Percentiles rank a stretch among this genome's conserved stretches.
Evolutionary conservation across 2,113 vertebrate species (phyloP).

Genomic region (Silurus glanis): DNA sequence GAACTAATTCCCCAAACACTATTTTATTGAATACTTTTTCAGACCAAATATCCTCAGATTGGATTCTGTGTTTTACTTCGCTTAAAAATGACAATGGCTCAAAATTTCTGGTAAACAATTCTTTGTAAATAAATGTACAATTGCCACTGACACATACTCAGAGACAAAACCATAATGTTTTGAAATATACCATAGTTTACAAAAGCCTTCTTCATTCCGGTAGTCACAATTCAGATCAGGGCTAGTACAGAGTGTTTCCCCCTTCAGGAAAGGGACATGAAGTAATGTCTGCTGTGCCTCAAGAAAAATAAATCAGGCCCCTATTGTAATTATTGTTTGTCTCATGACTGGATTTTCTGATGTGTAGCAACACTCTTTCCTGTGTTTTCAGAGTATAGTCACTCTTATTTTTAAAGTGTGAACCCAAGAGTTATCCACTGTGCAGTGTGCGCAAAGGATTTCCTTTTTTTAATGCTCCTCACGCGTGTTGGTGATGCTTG

Average conservation of each 20-base stretch:
- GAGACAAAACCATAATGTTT: neutral
- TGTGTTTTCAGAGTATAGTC: constrained; percentile 1
- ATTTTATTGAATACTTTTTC: neutral
- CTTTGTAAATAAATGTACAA: neutral
- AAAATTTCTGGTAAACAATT: neutral
- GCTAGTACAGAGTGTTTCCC: constrained; percentile 54
- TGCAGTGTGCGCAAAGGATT: neutral
- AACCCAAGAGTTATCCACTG: neutral
- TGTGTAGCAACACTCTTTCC: constrained; percentile 26
- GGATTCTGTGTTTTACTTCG: neutral
- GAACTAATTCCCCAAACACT: neutral
- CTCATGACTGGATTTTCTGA: constrained; percentile 5
- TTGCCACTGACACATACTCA: neutral
- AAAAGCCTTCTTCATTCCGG: constrained; percentile 8
- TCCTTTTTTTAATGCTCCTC: neutral
- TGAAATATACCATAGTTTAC: neutral
- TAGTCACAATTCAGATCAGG: constrained; percentile 2
- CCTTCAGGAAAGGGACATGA: constrained; percentile 67
- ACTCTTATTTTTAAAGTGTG: neutral
- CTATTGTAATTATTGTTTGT: constrained; percentile 46
- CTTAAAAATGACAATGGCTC: neutral
- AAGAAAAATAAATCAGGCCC: constrained; percentile 50
- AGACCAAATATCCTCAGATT: neutral
- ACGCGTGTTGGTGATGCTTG: neutral
- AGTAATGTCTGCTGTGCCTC: constrained; percentile 58